phyloP scores from a whole-genome alignment of 2,113 vertebrate genomes.

The Proteles cristata region DNA sequence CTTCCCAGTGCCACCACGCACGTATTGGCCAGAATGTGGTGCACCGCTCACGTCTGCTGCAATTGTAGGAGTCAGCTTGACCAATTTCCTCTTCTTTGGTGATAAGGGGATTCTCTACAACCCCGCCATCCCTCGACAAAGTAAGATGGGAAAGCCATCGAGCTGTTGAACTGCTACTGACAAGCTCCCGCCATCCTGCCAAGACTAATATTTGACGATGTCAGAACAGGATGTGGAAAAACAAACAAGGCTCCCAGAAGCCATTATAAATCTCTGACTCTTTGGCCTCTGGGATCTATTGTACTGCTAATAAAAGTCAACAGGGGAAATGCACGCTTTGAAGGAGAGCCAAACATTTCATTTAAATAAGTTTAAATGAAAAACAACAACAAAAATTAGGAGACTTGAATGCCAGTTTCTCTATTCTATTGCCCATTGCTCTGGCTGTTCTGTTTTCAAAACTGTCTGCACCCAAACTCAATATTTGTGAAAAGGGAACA shows the following conservation, averaged over 20 bases:
- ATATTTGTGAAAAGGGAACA: background rate
- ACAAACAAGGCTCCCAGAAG: background rate
- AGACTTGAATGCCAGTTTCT: background rate
- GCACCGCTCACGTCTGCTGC: rapidly evolving
- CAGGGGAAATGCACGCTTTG: background rate
- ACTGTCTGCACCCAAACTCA: background rate
- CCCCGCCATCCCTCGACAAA: background rate
- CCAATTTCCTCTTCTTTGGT: background rate
- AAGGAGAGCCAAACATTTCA: background rate
- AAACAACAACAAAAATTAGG: background rate
- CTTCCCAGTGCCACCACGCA: rapidly evolving
- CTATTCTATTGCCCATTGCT: background rate
- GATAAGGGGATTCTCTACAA: background rate
- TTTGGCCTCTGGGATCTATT: background rate
- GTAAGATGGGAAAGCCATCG: background rate
- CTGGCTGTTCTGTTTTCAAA: background rate
- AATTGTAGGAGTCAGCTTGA: background rate
- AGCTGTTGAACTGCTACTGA: background rate
- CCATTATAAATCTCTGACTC: background rate
- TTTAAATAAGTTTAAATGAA: constrained; percentile 45
- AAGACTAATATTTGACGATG: background rate
- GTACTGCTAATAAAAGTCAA: background rate
- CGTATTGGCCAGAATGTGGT: too few relatives aligned
- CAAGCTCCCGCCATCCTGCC: background rate
- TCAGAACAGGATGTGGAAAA: background rate